Base-by-base conservation (phyloP, 2,113 vertebrate genomes). In the Petaurus breviceps region DNA sequence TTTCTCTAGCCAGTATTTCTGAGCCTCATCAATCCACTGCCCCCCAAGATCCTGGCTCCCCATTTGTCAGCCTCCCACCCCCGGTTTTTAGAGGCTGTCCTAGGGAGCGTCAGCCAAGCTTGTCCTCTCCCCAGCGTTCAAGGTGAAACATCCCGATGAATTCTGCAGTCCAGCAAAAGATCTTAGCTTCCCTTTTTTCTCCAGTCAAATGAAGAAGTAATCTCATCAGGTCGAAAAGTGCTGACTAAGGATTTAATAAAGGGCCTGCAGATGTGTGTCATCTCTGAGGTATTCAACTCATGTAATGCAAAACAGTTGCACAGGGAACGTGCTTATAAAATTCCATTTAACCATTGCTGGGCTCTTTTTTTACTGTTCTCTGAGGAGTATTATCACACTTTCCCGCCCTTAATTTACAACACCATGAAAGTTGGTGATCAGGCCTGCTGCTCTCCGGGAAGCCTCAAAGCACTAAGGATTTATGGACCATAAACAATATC, bases 271-370 rank as follows among this genome's bases (percentile, higher is more conserved):
- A 99, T 99, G 99, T 99, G 99, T 99, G 99, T 99, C 98, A 99
- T 99, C 99, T 99, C 99, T 97, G 99, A 99, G 99, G 99, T 99
- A 99, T 99, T 99, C 99, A 99, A 98, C 99, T 99, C 99, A 99
- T 99, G 99, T 99, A 99, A 99, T 99, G 99, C 99, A 99, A 99
- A 99, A 99, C 99, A 99, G 99, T 98, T 98, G 97, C 98, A 98
- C 98, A 97, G 98, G 95, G 98, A 99, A 98, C 97, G 98, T 96
- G 98, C 98, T 98, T 98, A 98, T 99, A 99, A 99, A 99, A 99
- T 98, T 98, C 98, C 99, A 98, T 99, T 99, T 99, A 99, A 99
- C 99, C 98, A 98, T 98, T 99, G 98, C 99, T 96, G 98, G 94
- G 92, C 96, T 93, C 98, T 97, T 96, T 97, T 90, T 89, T 55